These are phyloP conservation scores for Conopomorpha cramerella DNA, from an alignment of 1,140 invertebrate species.

Conservation along the genomic window DNA sequence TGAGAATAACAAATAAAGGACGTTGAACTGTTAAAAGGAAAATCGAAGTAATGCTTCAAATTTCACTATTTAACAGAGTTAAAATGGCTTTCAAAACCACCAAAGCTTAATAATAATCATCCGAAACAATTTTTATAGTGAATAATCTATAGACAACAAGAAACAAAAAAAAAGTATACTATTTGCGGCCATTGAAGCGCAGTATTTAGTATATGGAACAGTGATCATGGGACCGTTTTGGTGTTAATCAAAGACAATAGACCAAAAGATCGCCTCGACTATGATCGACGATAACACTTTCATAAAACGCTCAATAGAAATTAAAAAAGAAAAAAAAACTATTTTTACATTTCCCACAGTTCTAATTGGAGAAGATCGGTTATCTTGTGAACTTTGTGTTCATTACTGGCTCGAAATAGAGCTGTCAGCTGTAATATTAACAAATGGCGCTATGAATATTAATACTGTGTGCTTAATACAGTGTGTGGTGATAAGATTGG, in stretches of 20 bases:
- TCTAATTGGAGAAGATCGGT: not conserved
- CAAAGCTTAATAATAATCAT: too few relatives aligned
- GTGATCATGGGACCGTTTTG: too few relatives aligned
- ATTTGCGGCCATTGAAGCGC: too few relatives aligned
- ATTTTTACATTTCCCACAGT: not conserved
- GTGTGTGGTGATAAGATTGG: constrained; percentile 17
- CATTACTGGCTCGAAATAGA: constrained; percentile 30
- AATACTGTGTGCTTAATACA: constrained; percentile 27
- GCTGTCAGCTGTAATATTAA: constrained; percentile 46
- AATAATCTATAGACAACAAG: not conserved
- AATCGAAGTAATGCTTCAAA: not conserved
- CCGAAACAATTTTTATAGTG: too few relatives aligned
- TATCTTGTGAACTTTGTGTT: constrained; percentile 2
- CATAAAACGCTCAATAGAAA: not conserved
- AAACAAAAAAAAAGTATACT: not conserved
- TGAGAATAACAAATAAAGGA: not conserved
- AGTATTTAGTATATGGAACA: too few relatives aligned
- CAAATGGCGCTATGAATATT: constrained; percentile 50
- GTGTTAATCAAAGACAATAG: too few relatives aligned
- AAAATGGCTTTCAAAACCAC: too few relatives aligned
- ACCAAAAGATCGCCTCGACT: not conserved
- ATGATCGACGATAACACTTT: too few relatives aligned
- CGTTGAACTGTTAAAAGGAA: not conserved
- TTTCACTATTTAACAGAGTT: not conserved
- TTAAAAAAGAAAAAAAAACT: not conserved